Conservation (phyloP, 2,113 vertebrate genomes). For the Vidua macroura region DNA sequence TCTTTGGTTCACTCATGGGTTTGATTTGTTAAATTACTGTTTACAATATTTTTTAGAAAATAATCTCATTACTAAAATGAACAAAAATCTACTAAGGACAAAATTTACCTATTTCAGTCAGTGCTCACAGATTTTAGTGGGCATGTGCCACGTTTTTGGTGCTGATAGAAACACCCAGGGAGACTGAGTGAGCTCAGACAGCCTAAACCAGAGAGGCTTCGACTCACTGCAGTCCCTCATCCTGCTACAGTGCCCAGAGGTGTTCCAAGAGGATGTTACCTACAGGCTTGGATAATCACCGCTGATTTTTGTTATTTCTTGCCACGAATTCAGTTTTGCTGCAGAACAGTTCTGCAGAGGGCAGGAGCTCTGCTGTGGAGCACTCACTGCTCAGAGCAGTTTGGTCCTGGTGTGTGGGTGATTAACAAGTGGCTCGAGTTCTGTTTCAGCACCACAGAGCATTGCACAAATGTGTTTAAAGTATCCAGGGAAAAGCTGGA, state of each 20-base stretch:
- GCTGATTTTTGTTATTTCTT: background rate
- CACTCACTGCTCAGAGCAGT: rapidly evolving
- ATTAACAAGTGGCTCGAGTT: background rate
- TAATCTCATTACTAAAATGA: background rate
- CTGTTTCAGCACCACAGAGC: background rate
- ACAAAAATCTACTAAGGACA: background rate
- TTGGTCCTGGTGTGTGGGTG: background rate
- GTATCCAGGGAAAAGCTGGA: background rate
- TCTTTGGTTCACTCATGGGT: background rate
- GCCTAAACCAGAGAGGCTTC: background rate
- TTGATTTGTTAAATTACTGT: background rate
- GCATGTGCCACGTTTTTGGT: background rate
- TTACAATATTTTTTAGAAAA: background rate
- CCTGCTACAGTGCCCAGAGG: background rate
- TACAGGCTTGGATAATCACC: background rate
- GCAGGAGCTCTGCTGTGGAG: rapidly evolving
- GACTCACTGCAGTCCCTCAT: rapidly evolving
- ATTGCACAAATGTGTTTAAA: background rate
- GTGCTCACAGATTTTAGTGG: background rate
- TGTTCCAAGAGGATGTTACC: no score
- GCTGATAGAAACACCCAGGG: background rate
- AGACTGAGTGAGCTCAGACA: background rate
- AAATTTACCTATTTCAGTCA: background rate
- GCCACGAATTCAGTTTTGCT: rapidly evolving
- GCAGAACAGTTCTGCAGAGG: background rate